These are phyloP conservation scores for Drosophila teissieri DNA, from an alignment of 1,140 invertebrate species.

Conservation along the genomic window DNA sequence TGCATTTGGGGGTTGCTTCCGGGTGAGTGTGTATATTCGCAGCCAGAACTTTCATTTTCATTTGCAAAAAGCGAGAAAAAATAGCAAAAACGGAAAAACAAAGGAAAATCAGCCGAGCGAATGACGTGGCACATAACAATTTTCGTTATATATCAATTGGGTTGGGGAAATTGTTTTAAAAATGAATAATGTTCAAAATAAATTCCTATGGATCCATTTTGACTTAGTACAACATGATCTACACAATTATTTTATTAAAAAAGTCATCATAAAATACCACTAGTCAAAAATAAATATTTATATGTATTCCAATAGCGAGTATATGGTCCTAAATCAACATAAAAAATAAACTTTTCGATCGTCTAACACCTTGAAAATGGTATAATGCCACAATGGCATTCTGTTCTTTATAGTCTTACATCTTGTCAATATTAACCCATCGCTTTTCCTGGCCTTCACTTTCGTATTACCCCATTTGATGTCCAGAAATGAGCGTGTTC, in stretches of 20 bases:
- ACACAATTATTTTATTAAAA: not conserved
- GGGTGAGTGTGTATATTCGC: conserved; percentile 28
- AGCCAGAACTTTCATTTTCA: conserved; percentile 70
- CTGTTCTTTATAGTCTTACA: not conserved
- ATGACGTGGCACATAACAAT: conserved; percentile 45
- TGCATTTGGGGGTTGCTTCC: conserved; percentile 48
- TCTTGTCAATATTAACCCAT: not conserved
- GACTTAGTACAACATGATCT: not conserved
- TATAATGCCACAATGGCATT: not conserved
- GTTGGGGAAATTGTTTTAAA: not conserved
- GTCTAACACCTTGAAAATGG: not conserved
- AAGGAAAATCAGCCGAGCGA: conserved; percentile 38
- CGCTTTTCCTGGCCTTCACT: not conserved
- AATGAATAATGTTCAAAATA: not conserved
- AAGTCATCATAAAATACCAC: too few relatives aligned
- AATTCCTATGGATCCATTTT: not conserved
- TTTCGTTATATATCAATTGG: not conserved
- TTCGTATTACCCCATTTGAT: not conserved
- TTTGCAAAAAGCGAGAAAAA: conserved; percentile 46
- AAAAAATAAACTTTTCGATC: too few relatives aligned
- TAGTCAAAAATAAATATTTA: too few relatives aligned
- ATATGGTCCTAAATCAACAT: too few relatives aligned
- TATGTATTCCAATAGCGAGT: too few relatives aligned
- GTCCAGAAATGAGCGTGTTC: not conserved
- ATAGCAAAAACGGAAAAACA: conserved; percentile 43